Conservation (phyloP, 2,888 invertebrate species). For the Labia minor region DNA sequence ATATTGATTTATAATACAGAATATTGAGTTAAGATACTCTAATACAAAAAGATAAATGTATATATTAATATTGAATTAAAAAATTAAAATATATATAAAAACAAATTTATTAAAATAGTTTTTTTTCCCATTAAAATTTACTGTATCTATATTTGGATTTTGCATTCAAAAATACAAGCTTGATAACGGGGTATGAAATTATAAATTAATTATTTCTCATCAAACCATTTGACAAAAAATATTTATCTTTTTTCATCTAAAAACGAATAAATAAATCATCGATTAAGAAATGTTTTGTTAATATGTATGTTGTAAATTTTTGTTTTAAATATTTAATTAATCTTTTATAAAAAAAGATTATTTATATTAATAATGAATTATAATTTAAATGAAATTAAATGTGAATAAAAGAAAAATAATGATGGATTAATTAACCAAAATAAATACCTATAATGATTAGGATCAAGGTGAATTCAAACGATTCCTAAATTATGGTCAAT, state of each 20-base stretch:
- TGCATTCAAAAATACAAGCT: background rate
- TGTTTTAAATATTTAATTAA: no score
- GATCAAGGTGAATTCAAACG: no score
- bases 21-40: background rate
- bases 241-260: background rate
- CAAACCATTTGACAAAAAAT: background rate
- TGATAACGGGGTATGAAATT: background rate
- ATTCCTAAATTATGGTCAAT: background rate
- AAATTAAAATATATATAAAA: background rate
- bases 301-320: no score
- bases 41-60: background rate
- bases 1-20: background rate
- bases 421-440: no score
- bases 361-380: no score
- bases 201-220: background rate
- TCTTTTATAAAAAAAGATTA: no score
- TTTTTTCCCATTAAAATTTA: no score
- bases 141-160: background rate
- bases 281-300: no score
- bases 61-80: background rate
- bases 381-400: no score
- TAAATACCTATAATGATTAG: no score
- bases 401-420: no score
- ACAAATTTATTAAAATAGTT: background rate
- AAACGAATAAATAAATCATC: no score